Percentiles rank a stretch among this genome's conserved stretches.
phyloP scores from a whole-genome alignment of 2,797 vertebrate species.

The Channallabes apus region DNA sequence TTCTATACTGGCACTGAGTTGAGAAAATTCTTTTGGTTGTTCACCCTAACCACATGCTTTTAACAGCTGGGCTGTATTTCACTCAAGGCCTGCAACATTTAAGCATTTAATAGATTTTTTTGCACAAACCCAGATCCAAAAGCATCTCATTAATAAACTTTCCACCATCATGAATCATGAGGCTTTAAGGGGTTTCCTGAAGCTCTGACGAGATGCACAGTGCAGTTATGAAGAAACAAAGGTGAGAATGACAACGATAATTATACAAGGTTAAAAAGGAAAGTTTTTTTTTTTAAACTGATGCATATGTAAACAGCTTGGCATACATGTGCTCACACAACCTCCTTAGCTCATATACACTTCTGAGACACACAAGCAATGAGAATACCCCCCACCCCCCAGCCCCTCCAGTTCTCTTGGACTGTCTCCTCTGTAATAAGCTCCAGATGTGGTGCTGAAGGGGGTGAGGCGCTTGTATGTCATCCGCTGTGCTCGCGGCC shows the following conservation, averaged over 20 bases:
- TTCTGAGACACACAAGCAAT: slow-evolving; percentile 26
- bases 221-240: slow-evolving; percentile 28
- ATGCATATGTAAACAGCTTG: slow-evolving; percentile 49
- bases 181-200: slow-evolving; percentile 14
- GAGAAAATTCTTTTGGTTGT: slow-evolving; percentile 69
- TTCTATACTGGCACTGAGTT: slow-evolving; percentile 23
- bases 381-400: slow-evolving; percentile 70
- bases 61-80: slow-evolving; percentile 75
- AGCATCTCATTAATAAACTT: slow-evolving; percentile 47
- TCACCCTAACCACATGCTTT: slow-evolving; percentile 71
- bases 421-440: slow-evolving; percentile 80
- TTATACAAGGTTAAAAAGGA: slow-evolving; percentile 36
- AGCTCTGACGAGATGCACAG: slow-evolving; percentile 32
- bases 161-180: slow-evolving; percentile 32
- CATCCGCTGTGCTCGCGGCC: slow-evolving; percentile 67
- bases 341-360: slow-evolving; percentile 36
- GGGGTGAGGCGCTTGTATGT: slow-evolving; percentile 69
- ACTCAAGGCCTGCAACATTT: slow-evolving; percentile 54
- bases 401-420: slow-evolving; percentile 60
- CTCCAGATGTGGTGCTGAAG: slow-evolving; percentile 78
- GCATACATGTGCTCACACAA: slow-evolving; percentile 35
- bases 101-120: slow-evolving; percentile 44
- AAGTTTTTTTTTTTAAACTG: slow-evolving; percentile 17
- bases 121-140: slow-evolving; percentile 30
- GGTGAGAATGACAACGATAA: slow-evolving; percentile 35